A percentile compares a stretch with the other conserved stretches of the same genome.
These are phyloP conservation scores for Amphimallon solstitiale DNA, from an alignment of 2,888 invertebrate genomes.

Conservation along the genomic window DNA sequence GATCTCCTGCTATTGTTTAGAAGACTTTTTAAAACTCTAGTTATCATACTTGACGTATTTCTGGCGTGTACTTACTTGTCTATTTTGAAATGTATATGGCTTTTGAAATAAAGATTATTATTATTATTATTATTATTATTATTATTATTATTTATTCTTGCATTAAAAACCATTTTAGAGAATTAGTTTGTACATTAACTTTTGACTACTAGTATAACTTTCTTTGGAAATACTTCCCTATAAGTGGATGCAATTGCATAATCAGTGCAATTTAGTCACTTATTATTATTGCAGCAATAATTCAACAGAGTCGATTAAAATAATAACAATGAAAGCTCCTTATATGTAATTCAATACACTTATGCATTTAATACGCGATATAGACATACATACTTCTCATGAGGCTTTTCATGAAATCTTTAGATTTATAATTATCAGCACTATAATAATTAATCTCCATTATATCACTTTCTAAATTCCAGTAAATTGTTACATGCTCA, in stretches of 20 bases:
- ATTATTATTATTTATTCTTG: too few relatives aligned
- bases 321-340: not conserved
- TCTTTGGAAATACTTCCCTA: not conserved
- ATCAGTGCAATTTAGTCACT: not conserved
- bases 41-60: too few relatives aligned
- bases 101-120: too few relatives aligned
- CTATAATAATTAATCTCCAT: conserved; percentile 3
- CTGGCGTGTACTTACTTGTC: too few relatives aligned
- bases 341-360: not conserved
- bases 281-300: not conserved
- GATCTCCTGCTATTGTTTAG: too few relatives aligned
- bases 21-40: too few relatives aligned
- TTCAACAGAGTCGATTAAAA: not conserved
- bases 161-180: too few relatives aligned
- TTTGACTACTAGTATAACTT: too few relatives aligned
- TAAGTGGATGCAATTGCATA: conserved; percentile 8
- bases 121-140: too few relatives aligned
- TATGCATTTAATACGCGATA: not conserved
- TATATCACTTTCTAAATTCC: conserved; percentile 4
- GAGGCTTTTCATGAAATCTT: not conserved
- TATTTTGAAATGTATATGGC: too few relatives aligned
- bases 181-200: too few relatives aligned
- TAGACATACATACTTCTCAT: not conserved
- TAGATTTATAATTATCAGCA: not conserved
- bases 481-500: conserved; percentile 22